These are phyloP conservation scores for Lethrus apterus DNA, from an alignment of 1,140 invertebrate genomes.

Conservation along the genomic window DNA sequence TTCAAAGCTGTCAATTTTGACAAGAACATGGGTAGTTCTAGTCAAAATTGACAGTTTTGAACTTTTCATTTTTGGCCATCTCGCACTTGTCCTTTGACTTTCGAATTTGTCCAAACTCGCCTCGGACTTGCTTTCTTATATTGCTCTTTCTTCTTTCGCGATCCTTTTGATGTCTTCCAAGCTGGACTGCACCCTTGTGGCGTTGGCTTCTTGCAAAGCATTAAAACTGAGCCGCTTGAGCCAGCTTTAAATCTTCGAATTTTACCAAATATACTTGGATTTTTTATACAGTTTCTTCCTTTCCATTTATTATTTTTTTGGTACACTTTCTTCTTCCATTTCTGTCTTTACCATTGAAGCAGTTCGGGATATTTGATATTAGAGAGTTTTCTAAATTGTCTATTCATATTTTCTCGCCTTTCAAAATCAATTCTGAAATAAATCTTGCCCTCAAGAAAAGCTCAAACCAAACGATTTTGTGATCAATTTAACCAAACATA, in stretches of 20 bases:
- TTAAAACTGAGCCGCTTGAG: constrained; percentile 2
- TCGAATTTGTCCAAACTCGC: not conserved
- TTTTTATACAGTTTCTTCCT: too few relatives aligned
- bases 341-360: too few relatives aligned
- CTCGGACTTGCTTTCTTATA: constrained; percentile 7
- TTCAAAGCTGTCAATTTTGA: constrained; percentile 1
- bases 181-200: not conserved
- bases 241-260: constrained; percentile 1
- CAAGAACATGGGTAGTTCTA: constrained; percentile 7
- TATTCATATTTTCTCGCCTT: too few relatives aligned
- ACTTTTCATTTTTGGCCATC: not conserved
- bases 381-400: too few relatives aligned
- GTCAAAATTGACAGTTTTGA: not conserved
- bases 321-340: too few relatives aligned
- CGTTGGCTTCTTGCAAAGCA: not conserved
- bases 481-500: too few relatives aligned
- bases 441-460: too few relatives aligned
- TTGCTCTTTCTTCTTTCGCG: not conserved
- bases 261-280: constrained; percentile 1
- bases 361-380: too few relatives aligned
- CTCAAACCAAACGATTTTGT: too few relatives aligned
- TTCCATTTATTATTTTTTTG: too few relatives aligned
- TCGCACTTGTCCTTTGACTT: not conserved
- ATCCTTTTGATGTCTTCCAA: constrained; percentile 7
- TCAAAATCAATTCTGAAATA: too few relatives aligned